These are phyloP conservation scores for Nibea coibor DNA, from an alignment of 2,113 vertebrate genomes.

Conservation along the genomic window DNA sequence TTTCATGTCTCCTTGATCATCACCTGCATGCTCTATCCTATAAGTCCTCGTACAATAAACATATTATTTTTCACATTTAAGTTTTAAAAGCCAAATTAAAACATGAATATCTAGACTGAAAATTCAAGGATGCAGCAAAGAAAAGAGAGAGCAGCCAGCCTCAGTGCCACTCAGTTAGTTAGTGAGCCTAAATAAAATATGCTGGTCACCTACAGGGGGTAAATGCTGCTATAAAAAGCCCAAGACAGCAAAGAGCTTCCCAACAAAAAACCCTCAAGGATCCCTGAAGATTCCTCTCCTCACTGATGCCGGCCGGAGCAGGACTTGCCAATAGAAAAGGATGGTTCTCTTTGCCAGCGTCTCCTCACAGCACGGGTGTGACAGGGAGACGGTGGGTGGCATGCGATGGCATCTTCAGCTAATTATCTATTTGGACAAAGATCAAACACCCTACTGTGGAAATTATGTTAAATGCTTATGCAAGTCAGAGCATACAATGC, in stretches of 20 bases:
- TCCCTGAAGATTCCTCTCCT: slow-evolving; percentile 11
- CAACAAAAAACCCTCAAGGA: slow-evolving; percentile 20
- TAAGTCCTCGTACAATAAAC: neutral
- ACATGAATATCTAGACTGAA: neutral
- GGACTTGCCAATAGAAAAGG: slow-evolving; percentile 2
- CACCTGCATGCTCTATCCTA: neutral
- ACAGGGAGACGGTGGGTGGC: slow-evolving; percentile 61
- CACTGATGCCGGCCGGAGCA: slow-evolving; percentile 10
- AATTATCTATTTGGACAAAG: slow-evolving; percentile 76
- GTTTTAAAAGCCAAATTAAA: neutral
- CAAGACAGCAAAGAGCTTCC: neutral
- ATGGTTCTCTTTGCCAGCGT: neutral
- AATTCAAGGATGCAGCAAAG: neutral
- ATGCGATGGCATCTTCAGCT: slow-evolving; percentile 46
- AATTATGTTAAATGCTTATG: slow-evolving; percentile 65
- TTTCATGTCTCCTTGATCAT: neutral
- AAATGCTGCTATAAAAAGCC: slow-evolving; percentile 55
- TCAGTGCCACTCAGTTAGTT: neutral
- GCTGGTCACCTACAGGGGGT: slow-evolving; percentile 49
- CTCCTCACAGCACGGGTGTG: slow-evolving; percentile 35
- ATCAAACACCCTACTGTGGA: slow-evolving; percentile 68
- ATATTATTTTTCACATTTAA: neutral
- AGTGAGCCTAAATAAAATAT: slow-evolving; percentile 58
- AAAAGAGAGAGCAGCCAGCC: neutral
- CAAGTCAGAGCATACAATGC: slow-evolving; percentile 34